Evolutionary conservation across 92 coral and sea anemone species (phyloP).

Genomic region (Epizoanthus rinbou): DNA sequence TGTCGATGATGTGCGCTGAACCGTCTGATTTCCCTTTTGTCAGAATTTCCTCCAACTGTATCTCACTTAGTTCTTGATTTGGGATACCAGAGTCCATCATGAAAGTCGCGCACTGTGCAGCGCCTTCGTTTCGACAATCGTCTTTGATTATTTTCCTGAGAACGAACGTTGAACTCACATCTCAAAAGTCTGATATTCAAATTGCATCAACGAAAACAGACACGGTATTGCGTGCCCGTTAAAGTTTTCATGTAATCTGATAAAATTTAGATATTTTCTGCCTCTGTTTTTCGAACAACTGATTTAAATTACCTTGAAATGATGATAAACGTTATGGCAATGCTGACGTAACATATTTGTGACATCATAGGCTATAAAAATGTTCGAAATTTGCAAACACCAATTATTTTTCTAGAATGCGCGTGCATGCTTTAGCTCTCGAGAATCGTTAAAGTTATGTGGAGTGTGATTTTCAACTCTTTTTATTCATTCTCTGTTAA

Average conservation of each 20-base stretch:
- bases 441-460: too few species aligned
- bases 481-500: too few species aligned
- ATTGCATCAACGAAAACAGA: not conserved
- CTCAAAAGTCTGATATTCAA: not conserved
- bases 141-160: not conserved
- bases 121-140: not conserved
- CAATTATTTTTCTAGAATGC: conserved; percentile 26
- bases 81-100: not conserved
- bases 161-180: not conserved
- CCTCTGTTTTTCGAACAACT: not conserved
- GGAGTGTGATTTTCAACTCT: too few species aligned
- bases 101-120: not conserved
- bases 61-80: not conserved
- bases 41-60: not conserved
- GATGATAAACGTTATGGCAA: not conserved
- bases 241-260: not conserved
- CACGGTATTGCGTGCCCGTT: not conserved
- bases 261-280: not conserved
- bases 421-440: not conserved
- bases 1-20: conserved; percentile 33
- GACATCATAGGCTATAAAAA: conserved; percentile 32
- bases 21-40: not conserved
- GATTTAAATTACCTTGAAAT: not conserved
- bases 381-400: conserved; percentile 4
- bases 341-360: conserved; percentile 33